A percentile compares a stretch with the other conserved stretches of the same genome.
phyloP scores from a whole-genome alignment of 2,888 invertebrate genomes.

The Cheilosia vernalis region DNA sequence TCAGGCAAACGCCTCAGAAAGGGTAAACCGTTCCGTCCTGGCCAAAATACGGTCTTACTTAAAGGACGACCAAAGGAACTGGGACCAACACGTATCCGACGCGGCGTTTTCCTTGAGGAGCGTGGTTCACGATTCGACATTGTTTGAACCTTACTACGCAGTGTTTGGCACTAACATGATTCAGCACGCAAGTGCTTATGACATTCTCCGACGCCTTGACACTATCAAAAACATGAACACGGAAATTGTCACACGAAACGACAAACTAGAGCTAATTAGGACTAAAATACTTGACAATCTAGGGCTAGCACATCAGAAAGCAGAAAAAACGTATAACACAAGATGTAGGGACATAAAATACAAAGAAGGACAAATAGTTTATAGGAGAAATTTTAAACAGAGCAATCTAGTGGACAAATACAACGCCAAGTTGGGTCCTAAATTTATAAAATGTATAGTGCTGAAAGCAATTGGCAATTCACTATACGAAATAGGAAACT shows the following conservation, averaged over 20 bases:
- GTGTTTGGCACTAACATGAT: background rate
- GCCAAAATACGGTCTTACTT: background rate
- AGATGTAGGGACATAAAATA: too few species aligned
- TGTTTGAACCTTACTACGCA: background rate
- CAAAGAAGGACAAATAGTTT: too few species aligned
- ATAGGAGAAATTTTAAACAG: background rate
- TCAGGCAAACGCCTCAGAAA: slow-evolving; percentile 55
- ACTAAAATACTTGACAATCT: background rate
- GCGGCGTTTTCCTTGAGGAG: background rate
- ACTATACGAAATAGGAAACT: too few species aligned
- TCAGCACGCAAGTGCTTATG: background rate
- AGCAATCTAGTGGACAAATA: background rate
- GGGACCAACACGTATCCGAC: background rate
- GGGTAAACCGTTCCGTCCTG: background rate
- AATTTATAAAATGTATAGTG: too few species aligned
- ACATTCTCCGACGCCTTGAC: background rate
- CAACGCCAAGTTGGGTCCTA: background rate
- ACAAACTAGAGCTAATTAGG: background rate
- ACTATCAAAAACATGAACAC: background rate
- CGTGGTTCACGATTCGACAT: background rate
- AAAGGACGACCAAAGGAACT: too few species aligned
- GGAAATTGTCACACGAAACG: background rate
- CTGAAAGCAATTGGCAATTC: too few species aligned
- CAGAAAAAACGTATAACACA: too few species aligned
- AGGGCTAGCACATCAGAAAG: background rate